Evolutionary conservation across 2,113 vertebrate genomes (phyloP).

Genomic region (Potamarius usumacintae): DNA sequence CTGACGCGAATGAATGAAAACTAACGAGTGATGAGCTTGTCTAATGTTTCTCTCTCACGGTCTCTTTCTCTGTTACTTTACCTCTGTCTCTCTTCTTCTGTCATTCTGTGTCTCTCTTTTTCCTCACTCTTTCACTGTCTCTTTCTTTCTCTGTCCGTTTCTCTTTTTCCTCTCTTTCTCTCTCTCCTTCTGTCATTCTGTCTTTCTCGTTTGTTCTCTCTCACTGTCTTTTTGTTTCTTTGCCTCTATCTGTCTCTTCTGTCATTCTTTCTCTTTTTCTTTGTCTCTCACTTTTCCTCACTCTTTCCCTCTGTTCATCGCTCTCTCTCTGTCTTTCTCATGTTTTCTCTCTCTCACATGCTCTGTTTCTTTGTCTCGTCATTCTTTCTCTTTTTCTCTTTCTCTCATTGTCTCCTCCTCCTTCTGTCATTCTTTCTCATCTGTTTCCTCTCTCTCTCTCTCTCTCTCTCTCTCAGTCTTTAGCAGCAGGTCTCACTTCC

Average conservation of each 20-base stretch:
- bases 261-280: too few relatives aligned
- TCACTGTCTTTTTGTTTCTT: constrained; percentile 27
- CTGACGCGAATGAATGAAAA: too few relatives aligned
- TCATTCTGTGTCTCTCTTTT: neutral
- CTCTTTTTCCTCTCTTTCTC: neutral
- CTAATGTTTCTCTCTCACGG: neutral
- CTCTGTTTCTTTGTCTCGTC: neutral
- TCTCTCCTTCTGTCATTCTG: constrained; percentile 63
- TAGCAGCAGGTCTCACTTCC: constrained; percentile 89
- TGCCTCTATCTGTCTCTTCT: neutral
- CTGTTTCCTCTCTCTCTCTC: constrained; percentile 47
- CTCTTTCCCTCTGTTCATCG: neutral
- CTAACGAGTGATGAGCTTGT: neutral
- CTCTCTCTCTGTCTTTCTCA: neutral
- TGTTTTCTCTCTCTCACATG: neutral
- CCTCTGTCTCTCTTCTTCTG: neutral
- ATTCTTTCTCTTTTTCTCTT: constrained; percentile 70
- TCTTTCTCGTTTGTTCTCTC: neutral
- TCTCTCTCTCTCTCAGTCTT: constrained; percentile 72
- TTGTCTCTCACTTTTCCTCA: neutral
- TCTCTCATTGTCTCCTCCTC: constrained; percentile 11
- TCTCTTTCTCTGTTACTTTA: neutral
- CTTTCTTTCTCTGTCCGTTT: neutral
- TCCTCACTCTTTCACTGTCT: neutral
- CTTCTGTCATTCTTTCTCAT: constrained; percentile 66